Base-by-base conservation (phyloP, 2,113 vertebrate species). In the Bos javanicus region DNA sequence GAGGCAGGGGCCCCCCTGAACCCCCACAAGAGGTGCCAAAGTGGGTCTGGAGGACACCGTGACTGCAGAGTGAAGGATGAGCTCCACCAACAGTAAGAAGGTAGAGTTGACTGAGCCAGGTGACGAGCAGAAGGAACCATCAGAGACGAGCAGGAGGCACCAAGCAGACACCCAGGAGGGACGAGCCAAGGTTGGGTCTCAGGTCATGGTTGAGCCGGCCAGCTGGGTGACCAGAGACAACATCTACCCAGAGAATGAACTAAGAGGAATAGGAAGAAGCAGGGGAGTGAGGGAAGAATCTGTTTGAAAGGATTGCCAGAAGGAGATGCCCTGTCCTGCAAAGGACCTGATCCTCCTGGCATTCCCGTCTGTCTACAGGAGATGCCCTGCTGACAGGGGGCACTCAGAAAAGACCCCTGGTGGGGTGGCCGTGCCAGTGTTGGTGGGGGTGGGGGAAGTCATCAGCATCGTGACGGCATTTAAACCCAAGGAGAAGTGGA, bases 61-160 rank as follows among this genome's bases (percentile, higher is more conserved):
- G 57, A 33, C 43, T 11, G 26, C 5, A 3, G 9, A 30, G 30
- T 21, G 14, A 76, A 90, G 80, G 8, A n/a, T 56, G n/a, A 67
- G 46, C 39, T 28, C n/a, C 54, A 25, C 6, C 50, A 19, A 26
- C 0, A 60, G 64, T 6, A 54, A 39, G 33, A 96, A 82, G 43
- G 78, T 21, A 46, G 25, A 52, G 4, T 15, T 6, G 2, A 8
- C 6, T 0, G 28, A 36, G 39, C 80, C n/a, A 2, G 13, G 50
- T 13, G 56, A 43, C 17, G 10, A n/a, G 71, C 48, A 50, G 81
- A 33, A 80, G 23, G 30, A 56, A 43, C 28, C 17, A 15, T 25
- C 26, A 15, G 33, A 3, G 36, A 21, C 1, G 17, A 25, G 36
- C 1, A 56, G n/a, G 5, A 62, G 83, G 5, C 7, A 25, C 39